phyloP scores from a whole-genome alignment of 1,140 invertebrate species.

The Ganaspis sp. region DNA sequence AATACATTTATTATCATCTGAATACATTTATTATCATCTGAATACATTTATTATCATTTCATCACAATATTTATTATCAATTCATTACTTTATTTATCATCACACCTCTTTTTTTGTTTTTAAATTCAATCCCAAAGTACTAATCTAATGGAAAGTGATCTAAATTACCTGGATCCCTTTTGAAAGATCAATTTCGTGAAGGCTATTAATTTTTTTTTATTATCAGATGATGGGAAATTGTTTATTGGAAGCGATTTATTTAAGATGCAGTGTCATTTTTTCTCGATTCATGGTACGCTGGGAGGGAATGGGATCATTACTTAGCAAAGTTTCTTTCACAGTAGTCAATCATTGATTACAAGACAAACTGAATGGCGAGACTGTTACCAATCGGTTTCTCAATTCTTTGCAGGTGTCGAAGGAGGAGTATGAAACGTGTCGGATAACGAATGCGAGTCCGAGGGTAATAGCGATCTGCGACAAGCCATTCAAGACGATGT shows the following conservation, averaged over 20 bases:
- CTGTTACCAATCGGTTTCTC: constrained; percentile 18
- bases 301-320: neutral
- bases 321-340: constrained; percentile 33
- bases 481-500: constrained; percentile 95
- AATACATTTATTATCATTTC: too few relatives aligned
- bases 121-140: neutral
- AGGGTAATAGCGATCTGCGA: constrained; percentile 96
- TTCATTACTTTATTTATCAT: neutral
- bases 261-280: neutral
- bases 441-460: constrained; percentile 95
- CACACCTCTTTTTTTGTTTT: neutral
- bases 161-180: neutral
- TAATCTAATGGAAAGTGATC: neutral
- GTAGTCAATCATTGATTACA: constrained; percentile 46
- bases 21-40: too few relatives aligned
- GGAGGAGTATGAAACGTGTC: constrained; percentile 96
- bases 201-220: neutral
- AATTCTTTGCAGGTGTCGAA: constrained; percentile 84
- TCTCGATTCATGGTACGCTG: neutral
- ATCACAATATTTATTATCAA: too few relatives aligned
- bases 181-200: neutral
- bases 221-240: neutral
- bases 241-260: neutral
- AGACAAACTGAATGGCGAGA: neutral
- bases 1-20: too few relatives aligned